Conservation (phyloP, 2,888 invertebrate genomes). For the Parnassius apollo region DNA sequence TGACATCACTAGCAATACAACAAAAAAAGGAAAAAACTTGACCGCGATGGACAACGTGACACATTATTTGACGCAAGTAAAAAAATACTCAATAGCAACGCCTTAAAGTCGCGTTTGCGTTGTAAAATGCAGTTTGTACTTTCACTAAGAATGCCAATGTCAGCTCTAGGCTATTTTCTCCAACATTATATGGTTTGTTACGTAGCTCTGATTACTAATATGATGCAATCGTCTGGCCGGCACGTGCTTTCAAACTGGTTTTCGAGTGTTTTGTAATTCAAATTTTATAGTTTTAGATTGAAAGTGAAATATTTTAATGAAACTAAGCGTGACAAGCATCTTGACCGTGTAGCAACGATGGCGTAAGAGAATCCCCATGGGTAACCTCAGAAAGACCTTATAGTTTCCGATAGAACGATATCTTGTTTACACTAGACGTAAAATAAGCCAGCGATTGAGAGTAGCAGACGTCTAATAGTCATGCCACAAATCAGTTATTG, state of each 20-base stretch:
- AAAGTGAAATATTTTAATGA: constrained; percentile 2
- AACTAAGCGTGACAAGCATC: background rate
- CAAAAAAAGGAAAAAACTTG: constrained; percentile 28
- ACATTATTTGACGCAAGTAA: constrained; percentile 20
- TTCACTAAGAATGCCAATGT: constrained; percentile 76
- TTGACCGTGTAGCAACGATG: too few relatives aligned
- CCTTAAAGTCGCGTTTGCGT: constrained; percentile 31
- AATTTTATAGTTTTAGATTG: too few relatives aligned
- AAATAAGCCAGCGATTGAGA: too few relatives aligned
- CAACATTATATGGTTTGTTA: constrained; percentile 57
- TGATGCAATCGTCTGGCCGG: constrained; percentile 38
- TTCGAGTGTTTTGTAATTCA: constrained; percentile 10
- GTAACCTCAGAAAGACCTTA: too few relatives aligned
- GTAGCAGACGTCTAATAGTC: too few relatives aligned
- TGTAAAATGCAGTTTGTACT: constrained; percentile 45
- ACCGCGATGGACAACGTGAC: constrained; percentile 44
- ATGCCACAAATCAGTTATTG: too few relatives aligned
- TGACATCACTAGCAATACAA: constrained; percentile 8
- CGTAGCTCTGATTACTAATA: constrained; percentile 42
- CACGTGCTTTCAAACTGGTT: constrained; percentile 35
- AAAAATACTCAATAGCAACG: background rate
- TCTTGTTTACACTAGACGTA: too few relatives aligned
- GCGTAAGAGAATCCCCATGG: too few relatives aligned
- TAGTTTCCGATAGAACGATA: too few relatives aligned
- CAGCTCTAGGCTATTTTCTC: constrained; percentile 64